Evolutionary conservation across 2,113 vertebrate species (phyloP), one percentile per base, ranked within the genome.

Genomic region (Trogon melanurus): DNA sequence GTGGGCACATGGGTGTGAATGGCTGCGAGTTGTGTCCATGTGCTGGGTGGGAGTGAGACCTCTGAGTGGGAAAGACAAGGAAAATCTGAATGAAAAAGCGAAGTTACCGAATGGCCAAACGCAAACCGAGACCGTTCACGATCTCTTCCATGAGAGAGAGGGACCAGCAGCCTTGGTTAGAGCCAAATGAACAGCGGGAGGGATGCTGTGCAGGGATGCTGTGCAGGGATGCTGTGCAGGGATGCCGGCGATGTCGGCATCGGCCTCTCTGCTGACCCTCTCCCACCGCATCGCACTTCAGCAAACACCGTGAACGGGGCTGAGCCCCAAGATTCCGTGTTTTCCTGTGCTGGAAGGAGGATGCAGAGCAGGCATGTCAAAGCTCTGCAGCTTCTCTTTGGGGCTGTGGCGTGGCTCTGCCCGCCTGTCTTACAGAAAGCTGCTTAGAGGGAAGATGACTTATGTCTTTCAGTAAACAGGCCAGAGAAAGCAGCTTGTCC

Each of bases 401-500:
- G 70, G 48, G 70, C 85, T 86, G 57, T 81, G 30, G 82, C 1
- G 0, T 23, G 54, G 18, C 72, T 48, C 75, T 88, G 81, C 76
- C 88, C 70, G 71, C 61, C 78, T 85, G 36, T 50, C 60, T 71
- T 34, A 48, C 30, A 60, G 80, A 48, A 62, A 62, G 89, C 91
- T 71, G 61, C 69, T 74, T 48, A 32, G 36, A 41, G 48, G 85
- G 64, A 85, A 48, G 78, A 89, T 64, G 74, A 79, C 88, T 19
- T 47, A 86, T 20, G 62, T 74, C 96, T 69, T 41, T 56, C 80
- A 87, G 86, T 85, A 75, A 62, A 72, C 0, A 41, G 90, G 85
- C 62, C 85, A 91, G 87, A 64, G 85, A 75, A 92, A 93, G 90
- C 91, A 89, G 85, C 93, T 51, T 27, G 1, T 92, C 90, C 61